A percentile compares a stretch with the other conserved stretches of the same genome.
phyloP scores from a whole-genome alignment of 2,797 vertebrate species.

The Bradypodion pumilum region DNA sequence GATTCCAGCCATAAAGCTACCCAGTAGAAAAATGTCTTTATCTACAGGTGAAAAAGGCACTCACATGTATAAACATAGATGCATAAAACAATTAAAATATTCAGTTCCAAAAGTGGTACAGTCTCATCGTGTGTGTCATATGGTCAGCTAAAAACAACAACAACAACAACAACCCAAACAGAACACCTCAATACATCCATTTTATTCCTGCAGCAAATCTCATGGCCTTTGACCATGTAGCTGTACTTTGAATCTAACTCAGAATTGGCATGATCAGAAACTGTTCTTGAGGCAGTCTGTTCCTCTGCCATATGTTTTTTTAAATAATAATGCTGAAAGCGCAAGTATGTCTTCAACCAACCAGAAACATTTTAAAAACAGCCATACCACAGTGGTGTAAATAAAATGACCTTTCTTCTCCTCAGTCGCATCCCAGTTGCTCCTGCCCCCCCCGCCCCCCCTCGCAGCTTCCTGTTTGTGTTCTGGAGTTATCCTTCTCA shows the following conservation, averaged over 20 bases:
- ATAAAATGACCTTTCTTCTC: not conserved
- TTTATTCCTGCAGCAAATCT: too few relatives aligned
- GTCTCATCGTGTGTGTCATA: not conserved
- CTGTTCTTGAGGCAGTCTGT: not conserved
- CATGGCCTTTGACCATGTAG: too few relatives aligned
- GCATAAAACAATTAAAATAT: not conserved
- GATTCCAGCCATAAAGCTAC: slow-evolving; percentile 24
- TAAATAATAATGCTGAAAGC: not conserved
- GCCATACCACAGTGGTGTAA: not conserved
- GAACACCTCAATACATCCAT: too few relatives aligned
- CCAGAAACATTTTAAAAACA: too few relatives aligned
- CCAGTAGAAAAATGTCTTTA: slow-evolving; percentile 14
- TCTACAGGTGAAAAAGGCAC: not conserved
- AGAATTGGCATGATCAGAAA: not conserved
- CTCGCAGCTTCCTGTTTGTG: not conserved
- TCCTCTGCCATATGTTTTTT: not conserved
- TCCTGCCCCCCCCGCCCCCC: too few relatives aligned
- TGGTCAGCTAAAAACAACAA: too few relatives aligned
- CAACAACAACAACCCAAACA: too few relatives aligned
- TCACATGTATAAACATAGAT: not conserved
- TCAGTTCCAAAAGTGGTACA: not conserved
- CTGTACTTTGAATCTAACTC: not conserved
- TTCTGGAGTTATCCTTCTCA: not conserved
- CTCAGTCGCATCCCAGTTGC: not conserved
- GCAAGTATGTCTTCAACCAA: not conserved